Evolutionary conservation across 1,140 invertebrate genomes (phyloP).

Genomic region (Nylanderia fulva): DNA sequence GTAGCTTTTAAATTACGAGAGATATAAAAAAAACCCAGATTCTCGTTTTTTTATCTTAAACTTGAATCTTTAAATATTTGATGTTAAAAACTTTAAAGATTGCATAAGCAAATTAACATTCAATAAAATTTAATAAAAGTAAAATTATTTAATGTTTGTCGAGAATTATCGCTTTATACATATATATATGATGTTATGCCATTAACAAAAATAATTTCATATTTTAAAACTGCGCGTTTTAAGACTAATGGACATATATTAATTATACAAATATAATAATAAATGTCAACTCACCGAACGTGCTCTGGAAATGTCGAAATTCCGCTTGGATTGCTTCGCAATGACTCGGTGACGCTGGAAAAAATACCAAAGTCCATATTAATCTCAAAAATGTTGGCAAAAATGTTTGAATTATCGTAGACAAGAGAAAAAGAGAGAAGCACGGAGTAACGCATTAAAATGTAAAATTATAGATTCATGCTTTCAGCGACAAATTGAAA

Average conservation of each 20-base stretch:
- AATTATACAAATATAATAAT: slow-evolving; percentile 41
- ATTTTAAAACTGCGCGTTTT: background rate
- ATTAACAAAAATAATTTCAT: background rate
- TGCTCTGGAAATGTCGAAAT: slow-evolving; percentile 28
- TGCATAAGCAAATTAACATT: background rate
- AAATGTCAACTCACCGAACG: slow-evolving; percentile 44
- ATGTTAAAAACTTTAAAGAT: background rate
- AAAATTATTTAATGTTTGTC: background rate
- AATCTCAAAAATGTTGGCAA: background rate
- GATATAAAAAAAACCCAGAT: background rate
- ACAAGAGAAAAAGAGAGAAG: background rate
- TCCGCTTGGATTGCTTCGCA: slow-evolving; percentile 20
- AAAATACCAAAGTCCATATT: background rate
- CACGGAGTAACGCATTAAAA: slow-evolving; percentile 22
- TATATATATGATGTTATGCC: background rate
- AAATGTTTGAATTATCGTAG: slow-evolving; percentile 24
- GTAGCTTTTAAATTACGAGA: background rate
- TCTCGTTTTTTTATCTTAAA: background rate
- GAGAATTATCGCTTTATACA: background rate
- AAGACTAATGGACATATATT: background rate
- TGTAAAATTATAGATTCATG: slow-evolving; percentile 43
- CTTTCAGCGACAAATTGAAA: slow-evolving; percentile 50
- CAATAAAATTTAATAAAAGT: background rate
- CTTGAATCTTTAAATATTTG: background rate
- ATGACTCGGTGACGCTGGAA: slow-evolving; percentile 32